These are phyloP conservation scores for Cerastis rubricosa DNA, from an alignment of 2,888 invertebrate genomes.

Conservation along the genomic window DNA sequence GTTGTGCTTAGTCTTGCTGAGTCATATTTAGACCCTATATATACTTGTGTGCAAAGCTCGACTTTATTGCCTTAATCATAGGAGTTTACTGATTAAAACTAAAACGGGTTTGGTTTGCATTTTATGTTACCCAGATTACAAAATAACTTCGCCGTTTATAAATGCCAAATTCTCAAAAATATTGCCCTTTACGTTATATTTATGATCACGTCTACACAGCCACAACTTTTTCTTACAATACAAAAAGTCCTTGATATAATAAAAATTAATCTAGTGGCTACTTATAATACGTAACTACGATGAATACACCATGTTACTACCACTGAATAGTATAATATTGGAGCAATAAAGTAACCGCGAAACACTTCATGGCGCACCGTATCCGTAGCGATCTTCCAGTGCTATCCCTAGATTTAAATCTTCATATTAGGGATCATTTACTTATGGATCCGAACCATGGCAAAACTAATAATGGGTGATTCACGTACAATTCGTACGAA, in stretches of 20 bases:
- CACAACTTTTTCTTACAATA: constrained; percentile 9
- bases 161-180: background rate
- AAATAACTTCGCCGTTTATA: background rate
- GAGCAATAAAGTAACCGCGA: background rate
- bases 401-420: background rate
- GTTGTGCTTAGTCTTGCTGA: constrained; percentile 1
- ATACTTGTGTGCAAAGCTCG: background rate
- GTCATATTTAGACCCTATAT: background rate
- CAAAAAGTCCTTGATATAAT: constrained; percentile 38
- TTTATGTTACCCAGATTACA: background rate
- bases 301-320: constrained; percentile 52
- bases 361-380: background rate
- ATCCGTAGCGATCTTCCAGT: background rate
- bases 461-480: background rate
- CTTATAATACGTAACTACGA: constrained; percentile 72
- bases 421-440: background rate
- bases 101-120: too few relatives aligned
- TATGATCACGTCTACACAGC: constrained; percentile 15
- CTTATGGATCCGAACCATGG: background rate
- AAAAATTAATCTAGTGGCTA: constrained; percentile 59
- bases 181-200: background rate
- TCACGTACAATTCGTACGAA: background rate
- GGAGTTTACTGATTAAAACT: background rate
- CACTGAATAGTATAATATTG: constrained; percentile 32
- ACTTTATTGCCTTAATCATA: background rate